Base-by-base conservation (phyloP, 92 coral and sea anemone genomes). In the Palythoa grandis region DNA sequence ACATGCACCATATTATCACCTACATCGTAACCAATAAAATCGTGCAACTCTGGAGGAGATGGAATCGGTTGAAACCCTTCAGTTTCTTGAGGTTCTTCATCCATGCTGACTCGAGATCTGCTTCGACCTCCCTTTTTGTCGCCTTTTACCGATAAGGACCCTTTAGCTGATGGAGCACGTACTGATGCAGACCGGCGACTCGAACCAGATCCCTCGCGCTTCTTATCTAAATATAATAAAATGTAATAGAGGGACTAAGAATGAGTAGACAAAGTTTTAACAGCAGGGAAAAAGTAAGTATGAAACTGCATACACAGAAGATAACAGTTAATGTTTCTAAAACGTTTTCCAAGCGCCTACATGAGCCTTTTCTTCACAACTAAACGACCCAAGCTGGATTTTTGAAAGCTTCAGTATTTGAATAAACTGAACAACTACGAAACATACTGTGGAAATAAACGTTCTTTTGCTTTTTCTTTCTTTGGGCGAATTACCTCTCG, bases 21-120 rank as follows among this genome's bases (percentile, higher is more conserved):
- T 39, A 93, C 95, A 83, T 96, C 98, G 82, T 96, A 96, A 77
- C 99, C 99, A 82, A 96, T 88, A 89, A 96, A 96, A 78, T 93
- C 93, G 83, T 80, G 90, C 11, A 70, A 69, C 73, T 96, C 91
- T 70, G 93, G 95, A 14, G 79, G 89, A 22, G 89, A 83, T 4
- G 85, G 85, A 50, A 91, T 87, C 22, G 79, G 79, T 39, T 74
- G 47, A 3, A 68, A 83, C 69, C 83, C 77, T 52, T 91, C 94
- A 50, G 88, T 87, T 58, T 88, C 94, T 56, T 82, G 96, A 5
- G 87, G 86, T 60, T 94, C 94, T 48, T 84, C 92, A 40, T 76
- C 86, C 86, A 52, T 89, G 82, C 93, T 76, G 8, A 85, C 63
- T 17, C 94, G 93, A 25, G 95, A 93, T 80, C 88, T 88, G 87